Conservation (phyloP, 1,140 invertebrate species). For the Holcopasites calliopsidis region DNA sequence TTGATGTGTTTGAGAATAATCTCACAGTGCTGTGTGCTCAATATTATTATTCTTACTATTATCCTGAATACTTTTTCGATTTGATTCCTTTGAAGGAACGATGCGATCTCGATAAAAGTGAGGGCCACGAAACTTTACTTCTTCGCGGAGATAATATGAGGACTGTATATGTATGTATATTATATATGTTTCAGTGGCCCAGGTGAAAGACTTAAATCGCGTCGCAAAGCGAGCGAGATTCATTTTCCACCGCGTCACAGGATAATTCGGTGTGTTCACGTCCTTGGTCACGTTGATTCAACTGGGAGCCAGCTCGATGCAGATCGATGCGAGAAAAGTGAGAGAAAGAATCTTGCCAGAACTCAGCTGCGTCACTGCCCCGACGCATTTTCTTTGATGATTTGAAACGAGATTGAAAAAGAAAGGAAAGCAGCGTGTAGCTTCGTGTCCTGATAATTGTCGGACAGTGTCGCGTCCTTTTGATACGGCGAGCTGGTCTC, state of each 20-base stretch:
- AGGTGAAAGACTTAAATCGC: background rate
- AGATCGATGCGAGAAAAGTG: constrained; percentile 54
- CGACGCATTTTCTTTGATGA: constrained; percentile 28
- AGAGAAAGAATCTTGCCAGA: constrained; percentile 59
- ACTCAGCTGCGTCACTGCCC: constrained; percentile 60
- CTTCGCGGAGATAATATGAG: too few species aligned
- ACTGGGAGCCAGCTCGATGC: constrained; percentile 40
- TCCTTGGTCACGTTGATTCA: constrained; percentile 60
- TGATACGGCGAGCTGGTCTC: constrained; percentile 28
- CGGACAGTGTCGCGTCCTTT: constrained; percentile 46
- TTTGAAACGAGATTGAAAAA: background rate
- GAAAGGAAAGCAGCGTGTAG: too few species aligned
- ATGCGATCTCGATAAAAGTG: constrained; percentile 33
- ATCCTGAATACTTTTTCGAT: background rate
- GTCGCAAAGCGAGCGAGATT: background rate
- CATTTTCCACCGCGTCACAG: constrained; percentile 5
- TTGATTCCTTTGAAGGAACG: constrained; percentile 6
- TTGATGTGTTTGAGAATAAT: background rate
- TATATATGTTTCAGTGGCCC: background rate
- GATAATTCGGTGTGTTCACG: constrained; percentile 24
- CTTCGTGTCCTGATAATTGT: background rate
- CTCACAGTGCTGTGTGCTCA: background rate
- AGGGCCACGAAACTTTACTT: background rate
- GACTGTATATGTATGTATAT: too few species aligned
- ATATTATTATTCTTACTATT: background rate